Evolutionary conservation across 2,797 vertebrate species (phyloP), one percentile per base, ranked within the genome.

Genomic region (Spondyliosoma cantharus): DNA sequence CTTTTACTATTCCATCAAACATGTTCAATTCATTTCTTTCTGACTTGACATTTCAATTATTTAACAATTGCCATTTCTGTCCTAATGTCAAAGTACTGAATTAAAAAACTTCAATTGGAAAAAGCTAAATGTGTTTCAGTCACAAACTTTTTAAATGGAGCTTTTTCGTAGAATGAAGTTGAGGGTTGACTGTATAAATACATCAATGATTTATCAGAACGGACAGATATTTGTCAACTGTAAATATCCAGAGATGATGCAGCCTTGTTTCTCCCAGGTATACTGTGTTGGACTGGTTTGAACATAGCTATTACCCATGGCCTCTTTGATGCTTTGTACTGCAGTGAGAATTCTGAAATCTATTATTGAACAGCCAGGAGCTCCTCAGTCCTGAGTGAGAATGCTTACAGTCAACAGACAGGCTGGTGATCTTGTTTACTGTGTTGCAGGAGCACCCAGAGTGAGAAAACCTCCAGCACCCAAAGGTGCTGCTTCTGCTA

Each of bases 381-480:
- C 29, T 66, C 56, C n/a, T 75, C 24, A 15, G 53, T 46, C 59
- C 17, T 27, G 3, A 71, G 46, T 43, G 32, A 37, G 45, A 72
- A 46, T 17, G 17, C 67, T 17, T 64, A 57, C 45, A 25, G 58
- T 37, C n/a, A 37, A 64, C 62, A 37, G 49, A 29, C 71, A 37
- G 63, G 22, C 45, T 74, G 20, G 3, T 80, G 24, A 69, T 71
- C 37, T 22, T 60, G 57, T 71, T 32, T 46, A 15, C 43, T 74
- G 5, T 66, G n/a, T 62, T 75, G 7, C 90, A 96, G 95, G 91
- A 29, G 0, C 93, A 50, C 93, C 96, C 13, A 95, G 96, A 71
- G 95, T 96, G 76, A 97, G 95, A 90, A 99, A 97, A 91, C 76
- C 96, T 58, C 93, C 96, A 5, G 80, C 85, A 11, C 87, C 95